phyloP scores from a whole-genome alignment of 2,888 invertebrate species.

The Lobophora halterata region DNA sequence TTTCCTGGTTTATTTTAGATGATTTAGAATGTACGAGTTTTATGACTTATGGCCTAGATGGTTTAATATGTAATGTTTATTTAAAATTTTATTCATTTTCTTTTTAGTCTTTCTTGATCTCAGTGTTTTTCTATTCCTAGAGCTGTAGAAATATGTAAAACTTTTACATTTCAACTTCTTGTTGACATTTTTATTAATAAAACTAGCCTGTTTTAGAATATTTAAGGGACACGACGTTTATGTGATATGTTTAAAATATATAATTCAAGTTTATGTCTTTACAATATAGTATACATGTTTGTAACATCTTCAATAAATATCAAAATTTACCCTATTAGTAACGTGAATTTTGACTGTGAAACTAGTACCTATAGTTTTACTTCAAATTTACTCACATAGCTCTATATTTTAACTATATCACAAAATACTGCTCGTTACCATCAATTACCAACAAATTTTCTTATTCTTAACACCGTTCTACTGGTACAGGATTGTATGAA shows the following conservation, averaged over 20 bases:
- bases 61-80: constrained; percentile 40
- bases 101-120: constrained; percentile 41
- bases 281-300: too few relatives aligned
- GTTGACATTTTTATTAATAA: constrained; percentile 60
- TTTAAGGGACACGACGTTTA: constrained; percentile 35
- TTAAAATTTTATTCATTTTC: constrained; percentile 34
- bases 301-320: too few relatives aligned
- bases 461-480: too few relatives aligned
- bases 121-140: constrained; percentile 58
- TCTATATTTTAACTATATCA: too few relatives aligned
- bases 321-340: too few relatives aligned
- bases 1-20: constrained; percentile 54
- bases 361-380: too few relatives aligned
- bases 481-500: constrained; percentile 7
- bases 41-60: constrained; percentile 68
- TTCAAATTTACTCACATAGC: too few relatives aligned
- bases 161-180: constrained; percentile 51
- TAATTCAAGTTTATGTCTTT: neutral
- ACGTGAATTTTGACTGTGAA: too few relatives aligned
- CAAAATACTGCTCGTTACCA: too few relatives aligned
- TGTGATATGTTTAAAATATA: constrained; percentile 30
- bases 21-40: constrained; percentile 37
- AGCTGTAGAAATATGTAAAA: constrained; percentile 49
- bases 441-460: too few relatives aligned
- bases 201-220: constrained; percentile 54